A percentile compares a stretch with the other conserved stretches of the same genome.
Conservation (phyloP, 2,797 vertebrate species). For the Rallus crepitans region DNA sequence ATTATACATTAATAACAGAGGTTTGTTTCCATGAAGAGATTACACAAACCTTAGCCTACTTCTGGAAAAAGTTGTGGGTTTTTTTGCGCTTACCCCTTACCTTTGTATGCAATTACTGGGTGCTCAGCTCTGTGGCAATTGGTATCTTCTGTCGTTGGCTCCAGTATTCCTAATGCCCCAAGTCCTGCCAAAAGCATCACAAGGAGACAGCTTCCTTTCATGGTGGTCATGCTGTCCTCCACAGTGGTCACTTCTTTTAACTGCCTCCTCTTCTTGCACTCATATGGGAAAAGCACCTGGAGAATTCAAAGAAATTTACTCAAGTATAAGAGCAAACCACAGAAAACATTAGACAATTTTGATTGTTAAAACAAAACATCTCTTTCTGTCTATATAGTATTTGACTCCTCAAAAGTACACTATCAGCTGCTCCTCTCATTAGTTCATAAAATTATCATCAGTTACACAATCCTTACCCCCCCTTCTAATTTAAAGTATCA, state of each 20-base stretch:
- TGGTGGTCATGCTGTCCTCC: conserved; percentile 81
- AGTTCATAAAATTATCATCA: not conserved
- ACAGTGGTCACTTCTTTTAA: conserved; percentile 82
- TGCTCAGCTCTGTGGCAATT: conserved; percentile 89
- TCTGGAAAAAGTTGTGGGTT: not conserved
- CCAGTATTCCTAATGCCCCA: conserved; percentile 83
- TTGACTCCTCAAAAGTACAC: not conserved
- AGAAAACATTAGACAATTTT: not conserved
- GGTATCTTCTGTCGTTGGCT: conserved; percentile 77
- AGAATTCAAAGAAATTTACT: conserved; percentile 36
- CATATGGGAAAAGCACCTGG: conserved; percentile 85
- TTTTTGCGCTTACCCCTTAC: conserved; percentile 72
- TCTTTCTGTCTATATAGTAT: not conserved
- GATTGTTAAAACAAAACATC: not conserved
- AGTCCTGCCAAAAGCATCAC: conserved; percentile 86
- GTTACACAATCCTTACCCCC: not conserved
- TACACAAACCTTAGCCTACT: not conserved
- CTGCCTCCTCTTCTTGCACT: conserved; percentile 76
- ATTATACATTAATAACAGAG: not conserved
- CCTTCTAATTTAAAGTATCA: not conserved
- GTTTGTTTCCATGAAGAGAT: not conserved
- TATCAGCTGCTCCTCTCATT: not conserved
- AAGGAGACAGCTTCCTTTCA: conserved; percentile 76
- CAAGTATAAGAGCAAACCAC: not conserved
- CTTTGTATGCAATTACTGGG: conserved; percentile 90